Percentiles rank a stretch among this genome's conserved stretches.
These are phyloP conservation scores for Clarias magur DNA, from an alignment of 2,113 vertebrate genomes.

Conservation along the genomic window DNA sequence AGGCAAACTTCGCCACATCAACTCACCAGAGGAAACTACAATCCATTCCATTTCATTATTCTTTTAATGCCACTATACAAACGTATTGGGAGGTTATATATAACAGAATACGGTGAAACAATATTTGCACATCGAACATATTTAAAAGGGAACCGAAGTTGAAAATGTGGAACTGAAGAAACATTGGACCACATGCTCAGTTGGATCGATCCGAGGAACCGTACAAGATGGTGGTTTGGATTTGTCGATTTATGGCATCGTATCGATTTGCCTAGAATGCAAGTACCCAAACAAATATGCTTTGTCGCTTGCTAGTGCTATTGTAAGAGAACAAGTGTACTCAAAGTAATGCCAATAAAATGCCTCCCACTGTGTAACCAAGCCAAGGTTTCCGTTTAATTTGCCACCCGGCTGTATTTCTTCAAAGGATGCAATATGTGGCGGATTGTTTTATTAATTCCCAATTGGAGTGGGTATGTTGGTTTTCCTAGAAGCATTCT, in stretches of 20 bases:
- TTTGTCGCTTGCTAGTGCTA: not conserved
- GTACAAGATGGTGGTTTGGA: not conserved
- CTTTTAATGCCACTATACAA: not conserved
- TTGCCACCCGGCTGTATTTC: not conserved
- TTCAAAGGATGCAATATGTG: not conserved
- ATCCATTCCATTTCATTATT: not conserved
- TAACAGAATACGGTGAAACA: not conserved
- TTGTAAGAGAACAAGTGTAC: not conserved
- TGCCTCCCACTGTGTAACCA: not conserved
- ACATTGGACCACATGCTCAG: not conserved
- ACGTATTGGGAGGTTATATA: not conserved
- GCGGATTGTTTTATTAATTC: not conserved
- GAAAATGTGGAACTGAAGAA: not conserved
- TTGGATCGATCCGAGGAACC: not conserved
- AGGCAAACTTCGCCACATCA: not conserved
- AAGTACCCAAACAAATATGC: not conserved
- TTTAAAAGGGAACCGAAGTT: not conserved
- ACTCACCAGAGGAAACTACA: not conserved
- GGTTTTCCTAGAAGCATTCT: constrained; percentile 3
- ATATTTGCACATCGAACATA: not conserved
- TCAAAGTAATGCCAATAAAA: not conserved
- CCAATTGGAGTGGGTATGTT: not conserved
- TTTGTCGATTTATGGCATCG: not conserved
- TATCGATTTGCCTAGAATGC: not conserved
- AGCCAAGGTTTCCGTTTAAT: not conserved